Conservation (phyloP, 2,888 invertebrate genomes). For the Tenthredo scrophulariae region DNA sequence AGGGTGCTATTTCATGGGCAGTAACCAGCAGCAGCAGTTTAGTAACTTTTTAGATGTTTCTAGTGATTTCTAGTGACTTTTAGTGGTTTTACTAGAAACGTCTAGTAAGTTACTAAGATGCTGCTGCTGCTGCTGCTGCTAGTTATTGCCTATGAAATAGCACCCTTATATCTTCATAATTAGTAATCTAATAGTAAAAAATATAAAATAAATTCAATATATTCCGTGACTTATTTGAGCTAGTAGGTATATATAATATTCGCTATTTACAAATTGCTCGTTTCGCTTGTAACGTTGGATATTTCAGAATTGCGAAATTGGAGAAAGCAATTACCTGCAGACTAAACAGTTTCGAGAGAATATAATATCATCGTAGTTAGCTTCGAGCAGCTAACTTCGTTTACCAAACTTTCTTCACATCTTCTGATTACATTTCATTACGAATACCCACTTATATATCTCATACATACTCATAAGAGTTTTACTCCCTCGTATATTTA, state of each 20-base stretch:
- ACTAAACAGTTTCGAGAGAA: slow-evolving; percentile 5
- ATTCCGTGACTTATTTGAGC: background rate
- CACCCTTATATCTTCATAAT: no score
- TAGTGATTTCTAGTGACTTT: no score
- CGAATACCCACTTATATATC: background rate
- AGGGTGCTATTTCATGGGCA: no score
- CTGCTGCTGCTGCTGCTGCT: no score
- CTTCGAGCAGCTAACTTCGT: background rate
- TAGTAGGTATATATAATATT: background rate
- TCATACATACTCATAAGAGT: background rate
- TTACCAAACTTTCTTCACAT: background rate
- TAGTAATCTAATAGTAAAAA: no score
- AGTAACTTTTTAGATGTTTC: no score
- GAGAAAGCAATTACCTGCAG: background rate
- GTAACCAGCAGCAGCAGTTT: no score
- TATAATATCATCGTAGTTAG: slow-evolving; percentile 7
- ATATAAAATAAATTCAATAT: background rate
- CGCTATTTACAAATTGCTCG: background rate
- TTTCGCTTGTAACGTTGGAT: background rate
- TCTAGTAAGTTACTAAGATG: no score
- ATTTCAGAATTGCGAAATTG: background rate
- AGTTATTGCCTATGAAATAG: no score
- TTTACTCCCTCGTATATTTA: background rate
- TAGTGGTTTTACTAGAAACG: no score
- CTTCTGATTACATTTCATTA: slow-evolving; percentile 21